Percentiles rank a stretch among this genome's conserved stretches.
Conservation (phyloP, 2,888 invertebrate genomes). For the Notodromas monacha region DNA sequence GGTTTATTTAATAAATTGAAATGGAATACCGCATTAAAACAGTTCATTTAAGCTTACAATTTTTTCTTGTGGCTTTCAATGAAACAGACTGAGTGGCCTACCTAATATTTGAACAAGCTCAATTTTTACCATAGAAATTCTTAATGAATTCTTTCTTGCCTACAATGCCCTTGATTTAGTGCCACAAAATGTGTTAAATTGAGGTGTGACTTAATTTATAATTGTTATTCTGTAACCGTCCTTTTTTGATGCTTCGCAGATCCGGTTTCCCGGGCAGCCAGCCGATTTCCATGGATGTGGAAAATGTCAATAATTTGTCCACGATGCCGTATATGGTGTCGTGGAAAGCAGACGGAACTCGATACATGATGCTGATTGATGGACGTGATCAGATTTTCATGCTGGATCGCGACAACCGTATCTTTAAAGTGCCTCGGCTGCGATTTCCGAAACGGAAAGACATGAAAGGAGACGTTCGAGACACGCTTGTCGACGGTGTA, state of each 20-base stretch:
- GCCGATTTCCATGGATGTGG: constrained; percentile 72
- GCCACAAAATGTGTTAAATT: too few relatives aligned
- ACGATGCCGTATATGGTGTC: constrained; percentile 71
- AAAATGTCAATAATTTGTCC: constrained; percentile 38
- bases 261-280: constrained; percentile 81
- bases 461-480: constrained; percentile 28
- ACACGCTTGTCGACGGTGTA: constrained; percentile 78
- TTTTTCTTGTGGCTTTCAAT: too few relatives aligned
- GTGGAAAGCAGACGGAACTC: constrained; percentile 96
- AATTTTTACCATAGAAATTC: too few relatives aligned
- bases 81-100: too few relatives aligned
- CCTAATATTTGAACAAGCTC: too few relatives aligned
- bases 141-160: too few relatives aligned
- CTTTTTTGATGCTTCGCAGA: constrained; percentile 13
- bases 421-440: constrained; percentile 42
- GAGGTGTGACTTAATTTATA: constrained; percentile 5
- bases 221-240: constrained; percentile 5
- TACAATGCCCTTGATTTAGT: too few relatives aligned
- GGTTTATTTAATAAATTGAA: too few relatives aligned
- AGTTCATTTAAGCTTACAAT: too few relatives aligned
- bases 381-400: constrained; percentile 56
- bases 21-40: too few relatives aligned
- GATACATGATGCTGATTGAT: constrained; percentile 86
- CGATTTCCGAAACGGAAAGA: constrained; percentile 44
- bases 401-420: constrained; percentile 72